These are phyloP conservation scores for Callionymus lyra DNA, from an alignment of 2,113 vertebrate genomes.

Conservation along the genomic window DNA sequence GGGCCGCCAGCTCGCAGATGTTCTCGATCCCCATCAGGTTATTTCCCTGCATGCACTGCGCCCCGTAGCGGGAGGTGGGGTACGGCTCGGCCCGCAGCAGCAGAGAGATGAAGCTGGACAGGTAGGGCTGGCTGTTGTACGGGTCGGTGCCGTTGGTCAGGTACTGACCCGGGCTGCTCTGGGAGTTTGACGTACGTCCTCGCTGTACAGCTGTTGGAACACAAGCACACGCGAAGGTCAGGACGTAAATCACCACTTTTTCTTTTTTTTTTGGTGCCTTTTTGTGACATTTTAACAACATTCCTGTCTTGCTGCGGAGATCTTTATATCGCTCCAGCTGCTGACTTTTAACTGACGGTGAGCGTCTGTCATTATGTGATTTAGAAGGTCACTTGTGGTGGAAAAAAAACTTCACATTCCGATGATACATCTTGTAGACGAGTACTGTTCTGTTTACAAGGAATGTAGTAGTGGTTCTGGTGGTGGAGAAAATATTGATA, in stretches of 20 bases:
- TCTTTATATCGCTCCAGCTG: neutral
- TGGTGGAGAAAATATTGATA: no score
- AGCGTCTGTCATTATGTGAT: slow-evolving; percentile 2
- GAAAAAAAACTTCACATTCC: no score
- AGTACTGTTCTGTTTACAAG: no score
- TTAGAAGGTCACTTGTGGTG: neutral
- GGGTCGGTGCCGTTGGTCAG: slow-evolving; percentile 68
- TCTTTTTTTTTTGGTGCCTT: neutral
- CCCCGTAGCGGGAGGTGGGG: slow-evolving; percentile 75
- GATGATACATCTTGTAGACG: no score
- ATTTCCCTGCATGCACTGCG: slow-evolving; percentile 78
- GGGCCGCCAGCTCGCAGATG: slow-evolving; percentile 79
- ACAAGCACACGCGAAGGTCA: neutral
- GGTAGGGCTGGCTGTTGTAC: slow-evolving; percentile 72
- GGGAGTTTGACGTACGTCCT: slow-evolving; percentile 72
- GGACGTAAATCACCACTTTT: neutral
- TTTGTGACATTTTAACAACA: neutral
- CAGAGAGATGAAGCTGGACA: slow-evolving; percentile 77
- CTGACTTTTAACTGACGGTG: neutral
- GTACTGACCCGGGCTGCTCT: slow-evolving; percentile 73
- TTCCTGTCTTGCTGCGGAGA: neutral
- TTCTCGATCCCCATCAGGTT: slow-evolving; percentile 80
- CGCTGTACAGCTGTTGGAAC: slow-evolving; percentile 71
- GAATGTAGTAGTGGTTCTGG: no score
- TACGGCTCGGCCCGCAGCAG: slow-evolving; percentile 78